Percentiles rank a stretch among this genome's conserved stretches.
Evolutionary conservation across 2,888 invertebrate genomes (phyloP).

Genomic region (Trissolcus brochymenae): DNA sequence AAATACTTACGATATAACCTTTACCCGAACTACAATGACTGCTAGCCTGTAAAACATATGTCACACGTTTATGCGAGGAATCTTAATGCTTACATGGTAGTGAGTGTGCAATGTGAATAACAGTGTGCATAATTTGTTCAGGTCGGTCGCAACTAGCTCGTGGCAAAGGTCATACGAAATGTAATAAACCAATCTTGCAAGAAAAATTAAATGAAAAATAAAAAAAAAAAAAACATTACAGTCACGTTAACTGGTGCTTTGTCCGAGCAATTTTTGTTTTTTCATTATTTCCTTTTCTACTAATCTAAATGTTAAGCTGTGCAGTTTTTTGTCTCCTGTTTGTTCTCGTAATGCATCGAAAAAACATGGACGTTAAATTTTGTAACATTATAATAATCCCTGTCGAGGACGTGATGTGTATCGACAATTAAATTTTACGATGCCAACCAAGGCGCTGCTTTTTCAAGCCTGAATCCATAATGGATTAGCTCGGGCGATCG

Average conservation of each 20-base stretch:
- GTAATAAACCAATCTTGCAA: background rate
- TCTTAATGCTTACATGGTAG: conserved; percentile 24
- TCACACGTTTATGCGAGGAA: conserved; percentile 53
- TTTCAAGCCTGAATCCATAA: conserved; percentile 20
- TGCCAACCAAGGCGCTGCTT: background rate
- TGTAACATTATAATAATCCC: conserved; percentile 24
- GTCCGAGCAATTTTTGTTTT: background rate
- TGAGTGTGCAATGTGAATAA: conserved; percentile 33
- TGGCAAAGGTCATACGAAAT: conserved; percentile 50
- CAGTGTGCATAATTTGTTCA: conserved; percentile 50
- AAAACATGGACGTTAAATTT: conserved; percentile 18
- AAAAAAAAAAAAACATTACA: background rate
- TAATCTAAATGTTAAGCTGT: no score
- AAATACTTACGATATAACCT: conserved; percentile 94
- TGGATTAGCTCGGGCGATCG: conserved; percentile 1
- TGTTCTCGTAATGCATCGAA: background rate
- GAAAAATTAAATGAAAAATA: background rate
- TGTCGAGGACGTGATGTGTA: conserved; percentile 14
- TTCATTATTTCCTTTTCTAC: background rate
- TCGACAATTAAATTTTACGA: conserved; percentile 25
- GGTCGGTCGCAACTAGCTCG: conserved; percentile 39
- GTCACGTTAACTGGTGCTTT: no score
- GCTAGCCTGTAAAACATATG: conserved; percentile 84
- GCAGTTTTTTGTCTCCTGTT: background rate
- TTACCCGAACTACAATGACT: conserved; percentile 95